Evolutionary conservation across 1,140 invertebrate genomes (phyloP), one percentile per base, ranked within the genome.

Genomic region (Caenorhabditis inopinata): DNA sequence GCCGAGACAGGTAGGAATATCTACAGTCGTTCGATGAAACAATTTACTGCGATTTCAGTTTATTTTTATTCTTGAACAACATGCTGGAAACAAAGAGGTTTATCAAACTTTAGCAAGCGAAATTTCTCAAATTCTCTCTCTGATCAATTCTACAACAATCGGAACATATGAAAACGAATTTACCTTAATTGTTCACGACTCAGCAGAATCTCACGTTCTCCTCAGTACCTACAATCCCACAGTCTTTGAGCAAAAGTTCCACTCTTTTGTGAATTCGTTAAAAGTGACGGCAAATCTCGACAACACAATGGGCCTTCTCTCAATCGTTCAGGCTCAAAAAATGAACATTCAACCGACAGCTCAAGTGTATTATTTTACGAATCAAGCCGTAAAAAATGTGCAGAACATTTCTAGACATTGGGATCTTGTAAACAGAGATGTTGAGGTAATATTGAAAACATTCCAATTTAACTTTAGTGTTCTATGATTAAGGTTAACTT

Each of bases 331-430:
- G n/a, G 27, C 53, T 32, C 53, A 62, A 11, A 62, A 62, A 62
- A 62, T 62, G 53, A 62, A 62, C 29, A 62, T 62, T 16, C 53
- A 32, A 32, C 53, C 53, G 11, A 32, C 53, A 6, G 53, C 53
- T 62, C 53, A 62, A 62, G 53, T 62, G 2, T 62, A 62, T 32
- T 62, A 62, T 62, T 62, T 62, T 21, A 32, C 53, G n/a, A 62
- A 62, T 62, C 53, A 62, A 62, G 53, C 53, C 9, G 53, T 62
- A 25, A 62, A 62, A 32, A 62, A 62, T n/a, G 53, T 62, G n/a
- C 53, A 62, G 11, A 62, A 62, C n/a, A n/a, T 62, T 3, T 32
- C 53, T 4, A 62, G 27, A 32, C 12, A 32, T 7, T 62, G 53
- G 53, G 53, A 62, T 62, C 14, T 62, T 14, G 29, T 62, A 16